A percentile compares a stretch with the other conserved stretches of the same genome.
These are phyloP conservation scores for Yponomeuta sedellus DNA, from an alignment of 2,888 invertebrate species.

Conservation along the genomic window DNA sequence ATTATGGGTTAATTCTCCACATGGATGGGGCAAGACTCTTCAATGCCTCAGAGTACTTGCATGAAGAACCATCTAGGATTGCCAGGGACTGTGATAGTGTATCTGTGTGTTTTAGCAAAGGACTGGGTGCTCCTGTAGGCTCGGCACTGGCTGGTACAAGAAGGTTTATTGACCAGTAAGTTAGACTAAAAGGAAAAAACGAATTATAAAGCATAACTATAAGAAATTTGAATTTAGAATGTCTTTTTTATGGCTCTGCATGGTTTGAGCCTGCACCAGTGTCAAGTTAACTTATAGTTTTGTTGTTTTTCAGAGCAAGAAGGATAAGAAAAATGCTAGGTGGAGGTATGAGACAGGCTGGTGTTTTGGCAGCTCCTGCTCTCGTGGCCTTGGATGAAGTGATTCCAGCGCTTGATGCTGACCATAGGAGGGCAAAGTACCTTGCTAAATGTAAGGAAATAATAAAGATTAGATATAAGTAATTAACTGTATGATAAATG, in stretches of 20 bases:
- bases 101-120: constrained; percentile 89
- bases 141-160: constrained; percentile 84
- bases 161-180: constrained; percentile 79
- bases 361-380: constrained; percentile 89
- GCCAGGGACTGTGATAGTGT: constrained; percentile 83
- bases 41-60: constrained; percentile 84
- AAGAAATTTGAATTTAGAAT: too few relatives aligned
- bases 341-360: constrained; percentile 90
- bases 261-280: too few relatives aligned
- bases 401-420: constrained; percentile 79
- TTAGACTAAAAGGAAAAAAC: constrained; percentile 16
- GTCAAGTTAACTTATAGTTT: background rate
- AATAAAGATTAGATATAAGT: background rate
- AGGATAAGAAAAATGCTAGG: constrained; percentile 87
- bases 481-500: background rate
- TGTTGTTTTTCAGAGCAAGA: constrained; percentile 71
- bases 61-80: constrained; percentile 77
- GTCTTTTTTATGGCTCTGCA: too few relatives aligned
- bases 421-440: constrained; percentile 78
- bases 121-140: constrained; percentile 88
- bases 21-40: constrained; percentile 92
- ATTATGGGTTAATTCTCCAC: constrained; percentile 76
- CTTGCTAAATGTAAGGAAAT: constrained; percentile 77
- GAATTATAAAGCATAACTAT: too few relatives aligned
- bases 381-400: constrained; percentile 83